Base-by-base conservation (phyloP, 2,113 vertebrate genomes). In the Globicephala melas region DNA sequence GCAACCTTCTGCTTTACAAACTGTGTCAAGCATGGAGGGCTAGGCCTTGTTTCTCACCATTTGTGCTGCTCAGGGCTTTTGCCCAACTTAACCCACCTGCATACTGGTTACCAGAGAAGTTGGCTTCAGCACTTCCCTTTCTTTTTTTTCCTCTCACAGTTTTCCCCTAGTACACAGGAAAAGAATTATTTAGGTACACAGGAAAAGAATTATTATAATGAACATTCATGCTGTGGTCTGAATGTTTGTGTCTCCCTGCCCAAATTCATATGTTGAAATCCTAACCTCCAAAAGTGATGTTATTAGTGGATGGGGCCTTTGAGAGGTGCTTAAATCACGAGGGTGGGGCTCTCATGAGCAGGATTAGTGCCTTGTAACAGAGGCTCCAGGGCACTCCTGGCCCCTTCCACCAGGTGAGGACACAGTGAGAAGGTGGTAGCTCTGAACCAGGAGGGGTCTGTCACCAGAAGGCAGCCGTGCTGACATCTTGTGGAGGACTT, bases 101-200 rank as follows among this genome's bases (percentile, higher is more conserved):
- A 44, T 44, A 44, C 31, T n/a, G 11, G 47, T 60, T 81, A 67
- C 5, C 83, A 70, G 44, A 81, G 17, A 55, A 92, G 55, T 68
- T 83, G 47, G 9, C 38, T 83, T 80, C 7, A 81, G 28, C 79
- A 25, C 2, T 58, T 38, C 55, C 6, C 15, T 47, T 20, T 5
- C 15, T 38, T 36, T 73, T 38, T 83, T 21, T 20, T 4, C 14
- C 55, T 55, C 7, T 83, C 23, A 26, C 31, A 92, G 3, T 96
- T 92, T 63, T 38, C 33, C 80, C 7, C 33, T 28, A 71, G 44
- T 94, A 50, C 5, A 36, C 11, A 95, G n/a, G 67, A 95, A 77
- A 94, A 73, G 10, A 70, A 70, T 95, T 94, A 36, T 80, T 90
- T 50, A 95, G 74, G 33, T 94, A 50, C 5, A 36, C 11, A 95